Percentiles rank a stretch among this genome's conserved stretches.
phyloP scores from a whole-genome alignment of 2,888 invertebrate genomes.

The Bimastos eiseni region DNA sequence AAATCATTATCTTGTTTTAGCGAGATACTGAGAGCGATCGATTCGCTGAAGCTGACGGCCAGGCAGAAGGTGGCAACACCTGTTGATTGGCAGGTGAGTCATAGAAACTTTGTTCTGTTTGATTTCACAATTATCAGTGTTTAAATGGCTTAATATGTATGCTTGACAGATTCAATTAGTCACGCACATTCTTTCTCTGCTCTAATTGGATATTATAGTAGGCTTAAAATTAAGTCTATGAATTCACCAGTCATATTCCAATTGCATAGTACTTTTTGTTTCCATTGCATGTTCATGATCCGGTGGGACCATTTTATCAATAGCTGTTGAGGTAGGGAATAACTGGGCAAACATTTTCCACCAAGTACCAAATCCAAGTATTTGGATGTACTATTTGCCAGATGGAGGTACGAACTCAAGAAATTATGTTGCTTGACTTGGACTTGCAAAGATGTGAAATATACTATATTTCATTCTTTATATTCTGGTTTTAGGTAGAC shows the following conservation, averaged over 20 bases:
- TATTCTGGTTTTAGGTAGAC: not conserved
- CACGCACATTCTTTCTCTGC: not conserved
- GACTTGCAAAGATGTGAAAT: too few relatives aligned
- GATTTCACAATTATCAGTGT: not conserved
- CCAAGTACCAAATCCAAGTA: too few relatives aligned
- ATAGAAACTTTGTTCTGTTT: not conserved
- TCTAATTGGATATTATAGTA: not conserved
- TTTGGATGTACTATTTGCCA: too few relatives aligned
- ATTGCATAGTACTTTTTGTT: too few relatives aligned
- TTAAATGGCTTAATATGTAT: not conserved
- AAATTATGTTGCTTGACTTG: too few relatives aligned
- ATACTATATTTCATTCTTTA: too few relatives aligned
- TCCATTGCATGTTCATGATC: not conserved
- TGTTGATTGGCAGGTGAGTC: slow-evolving; percentile 81
- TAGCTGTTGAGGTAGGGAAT: not conserved
- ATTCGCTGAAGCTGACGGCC: slow-evolving; percentile 87
- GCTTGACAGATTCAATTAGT: not conserved
- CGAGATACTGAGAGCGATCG: slow-evolving; percentile 88
- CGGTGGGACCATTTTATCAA: not conserved
- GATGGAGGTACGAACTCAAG: too few relatives aligned
- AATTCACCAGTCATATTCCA: too few relatives aligned
- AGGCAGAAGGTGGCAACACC: slow-evolving; percentile 83
- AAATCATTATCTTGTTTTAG: slow-evolving; percentile 64
- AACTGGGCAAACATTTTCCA: too few relatives aligned
- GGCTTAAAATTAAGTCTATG: not conserved